phyloP scores from a whole-genome alignment of 2,797 vertebrate species.

The Geranospiza caerulescens region DNA sequence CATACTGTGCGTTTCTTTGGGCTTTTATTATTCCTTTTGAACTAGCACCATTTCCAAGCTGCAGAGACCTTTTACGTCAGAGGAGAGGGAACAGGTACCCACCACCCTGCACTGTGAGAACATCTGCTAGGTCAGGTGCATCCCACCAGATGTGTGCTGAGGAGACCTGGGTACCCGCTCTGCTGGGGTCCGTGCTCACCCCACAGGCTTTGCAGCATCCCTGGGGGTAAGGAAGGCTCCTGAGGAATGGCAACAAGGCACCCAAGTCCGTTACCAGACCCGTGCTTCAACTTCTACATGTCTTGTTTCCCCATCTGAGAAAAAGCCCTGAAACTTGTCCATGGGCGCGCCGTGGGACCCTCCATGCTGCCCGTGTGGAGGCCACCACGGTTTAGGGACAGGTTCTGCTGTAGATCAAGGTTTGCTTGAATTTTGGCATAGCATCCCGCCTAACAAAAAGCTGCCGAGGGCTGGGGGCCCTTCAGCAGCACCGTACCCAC shows the following conservation, averaged over 20 bases:
- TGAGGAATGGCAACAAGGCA: background rate
- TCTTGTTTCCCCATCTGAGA: background rate
- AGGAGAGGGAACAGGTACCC: background rate
- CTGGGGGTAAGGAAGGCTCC: background rate
- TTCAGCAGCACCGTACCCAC: background rate
- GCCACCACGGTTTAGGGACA: fast-evolving
- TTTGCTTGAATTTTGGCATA: background rate
- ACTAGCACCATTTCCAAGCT: background rate
- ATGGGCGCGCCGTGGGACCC: fast-evolving
- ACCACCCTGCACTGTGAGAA: background rate
- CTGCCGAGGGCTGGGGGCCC: background rate
- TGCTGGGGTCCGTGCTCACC: background rate
- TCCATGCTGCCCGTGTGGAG: background rate
- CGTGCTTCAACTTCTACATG: fast-evolving
- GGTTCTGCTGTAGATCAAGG: background rate
- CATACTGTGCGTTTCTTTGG: background rate
- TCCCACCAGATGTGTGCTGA: background rate
- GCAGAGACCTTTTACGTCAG: background rate
- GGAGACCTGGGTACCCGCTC: background rate
- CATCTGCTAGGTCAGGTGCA: background rate
- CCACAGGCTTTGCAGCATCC: background rate
- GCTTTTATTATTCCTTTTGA: background rate
- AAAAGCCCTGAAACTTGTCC: background rate
- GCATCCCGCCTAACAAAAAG: background rate
- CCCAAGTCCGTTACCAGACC: fast-evolving